phyloP scores from a whole-genome alignment of 2,888 invertebrate genomes.

The Athalia circularis region DNA sequence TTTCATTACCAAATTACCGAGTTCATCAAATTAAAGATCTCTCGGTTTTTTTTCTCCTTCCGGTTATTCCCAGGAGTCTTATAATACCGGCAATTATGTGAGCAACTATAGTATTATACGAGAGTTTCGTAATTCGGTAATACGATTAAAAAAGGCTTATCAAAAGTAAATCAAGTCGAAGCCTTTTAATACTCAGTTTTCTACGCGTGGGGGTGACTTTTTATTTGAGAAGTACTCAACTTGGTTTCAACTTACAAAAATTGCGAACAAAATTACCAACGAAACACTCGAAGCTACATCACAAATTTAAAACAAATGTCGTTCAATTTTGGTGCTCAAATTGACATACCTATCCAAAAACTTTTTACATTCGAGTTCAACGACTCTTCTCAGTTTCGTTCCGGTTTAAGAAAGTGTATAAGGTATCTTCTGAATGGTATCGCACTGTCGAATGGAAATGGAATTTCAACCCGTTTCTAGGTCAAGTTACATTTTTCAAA shows the following conservation, averaged over 20 bases:
- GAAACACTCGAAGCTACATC: slow-evolving; percentile 9
- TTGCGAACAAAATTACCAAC: background rate
- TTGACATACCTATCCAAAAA: background rate
- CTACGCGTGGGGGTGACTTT: background rate
- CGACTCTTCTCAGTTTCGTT: background rate
- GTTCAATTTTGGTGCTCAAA: slow-evolving; percentile 8
- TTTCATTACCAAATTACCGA: slow-evolving; percentile 16
- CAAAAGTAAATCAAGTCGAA: slow-evolving; percentile 19
- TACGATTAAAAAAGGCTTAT: background rate
- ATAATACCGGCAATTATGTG: slow-evolving; percentile 20
- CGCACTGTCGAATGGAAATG: background rate
- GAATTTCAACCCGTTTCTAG: slow-evolving; percentile 1
- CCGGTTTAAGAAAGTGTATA: background rate
- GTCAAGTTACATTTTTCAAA: slow-evolving; percentile 4
- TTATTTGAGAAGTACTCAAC: slow-evolving; percentile 9
- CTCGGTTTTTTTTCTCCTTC: background rate
- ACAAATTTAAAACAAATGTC: background rate
- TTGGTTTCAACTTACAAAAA: background rate
- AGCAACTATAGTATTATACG: slow-evolving; percentile 4
- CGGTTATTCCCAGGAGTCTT: background rate
- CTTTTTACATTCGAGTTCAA: background rate
- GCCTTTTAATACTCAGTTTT: background rate
- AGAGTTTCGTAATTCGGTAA: slow-evolving; percentile 20
- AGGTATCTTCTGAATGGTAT: background rate
- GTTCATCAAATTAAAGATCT: slow-evolving; percentile 17